A percentile compares a stretch with the other conserved stretches of the same genome.
phyloP scores from a whole-genome alignment of 2,113 vertebrate genomes.

The Marmota monax region DNA sequence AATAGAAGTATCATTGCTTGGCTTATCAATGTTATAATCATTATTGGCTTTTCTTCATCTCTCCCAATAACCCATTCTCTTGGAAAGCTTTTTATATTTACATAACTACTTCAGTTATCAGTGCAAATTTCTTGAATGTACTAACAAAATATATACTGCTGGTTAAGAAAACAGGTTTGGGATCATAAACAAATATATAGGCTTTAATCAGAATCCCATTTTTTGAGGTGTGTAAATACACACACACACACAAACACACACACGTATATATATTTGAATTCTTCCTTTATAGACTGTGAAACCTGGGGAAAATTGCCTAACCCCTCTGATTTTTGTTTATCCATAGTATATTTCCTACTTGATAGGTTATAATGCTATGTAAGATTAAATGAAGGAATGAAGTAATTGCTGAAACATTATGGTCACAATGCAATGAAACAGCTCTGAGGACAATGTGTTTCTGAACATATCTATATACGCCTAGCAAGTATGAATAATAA shows the following conservation, averaged over 20 bases:
- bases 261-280: no score
- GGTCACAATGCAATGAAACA: background rate
- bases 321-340: background rate
- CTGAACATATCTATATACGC: background rate
- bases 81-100: background rate
- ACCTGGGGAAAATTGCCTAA: background rate
- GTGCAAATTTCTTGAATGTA: background rate
- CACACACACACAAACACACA: no score
- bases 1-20: no score
- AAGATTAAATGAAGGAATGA: slow-evolving; percentile 20
- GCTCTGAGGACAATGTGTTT: background rate
- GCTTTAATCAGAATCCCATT: background rate
- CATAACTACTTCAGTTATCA: background rate
- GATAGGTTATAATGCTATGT: background rate
- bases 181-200: no score
- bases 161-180: background rate
- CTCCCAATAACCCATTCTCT: no score
- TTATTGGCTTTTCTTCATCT: no score
- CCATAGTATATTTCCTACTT: background rate
- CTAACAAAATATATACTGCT: background rate
- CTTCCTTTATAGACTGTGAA: background rate
- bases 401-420: background rate
- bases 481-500: background rate
- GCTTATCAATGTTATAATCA: no score
- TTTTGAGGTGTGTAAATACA: no score